Evolutionary conservation across 2,113 vertebrate genomes (phyloP), one percentile per base, ranked within the genome.

Genomic region (Ictalurus punctatus): DNA sequence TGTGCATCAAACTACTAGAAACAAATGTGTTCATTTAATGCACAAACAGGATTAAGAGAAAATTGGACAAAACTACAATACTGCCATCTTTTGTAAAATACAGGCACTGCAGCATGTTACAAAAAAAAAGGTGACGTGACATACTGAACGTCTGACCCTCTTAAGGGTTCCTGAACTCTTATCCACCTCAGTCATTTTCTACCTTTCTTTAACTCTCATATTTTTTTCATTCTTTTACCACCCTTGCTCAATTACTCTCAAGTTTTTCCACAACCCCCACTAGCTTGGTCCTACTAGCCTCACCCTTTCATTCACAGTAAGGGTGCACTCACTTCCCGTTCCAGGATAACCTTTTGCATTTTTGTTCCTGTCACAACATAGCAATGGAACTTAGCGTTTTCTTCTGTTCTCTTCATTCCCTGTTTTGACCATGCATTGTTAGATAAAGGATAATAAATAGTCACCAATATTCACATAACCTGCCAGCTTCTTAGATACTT

Each of bases 41-140:
- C 9, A 25, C 21, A 37, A 83, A 82, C n/a, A 58, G 6, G 54
- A 34, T 10, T 59, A 59, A 82, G 3, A 83, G 37, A 34, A 52
- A 58, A 74, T 59, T 23, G 44, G 54, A 63, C 23, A 82, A 2
- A 91, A 89, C 87, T 92, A 10, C 93, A 89, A 91, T 87, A 95
- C 90, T 95, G 94, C 94, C 95, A 94, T 92, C 95, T 95, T 90
- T 92, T 91, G 94, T 65, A 86, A 37, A 25, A 21, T 6, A 82
- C 59, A 86, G 10, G 34, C 27, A 73, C 67, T 63, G 34, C 82
- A 80, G 21, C n/a, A 67, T 44, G 21, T 34, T 81, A 19, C 7
- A 1, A 21, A 80, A 52, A 52, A 44, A 52, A 80, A 1, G 2
- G 23, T 54, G 48, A 54, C 2, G 25, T 78, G 74, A 52, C 19